These are phyloP conservation scores for Zoroaster sp. DNA, from an alignment of 53 echinoderm and acorn worm species.

Conservation along the genomic window DNA sequence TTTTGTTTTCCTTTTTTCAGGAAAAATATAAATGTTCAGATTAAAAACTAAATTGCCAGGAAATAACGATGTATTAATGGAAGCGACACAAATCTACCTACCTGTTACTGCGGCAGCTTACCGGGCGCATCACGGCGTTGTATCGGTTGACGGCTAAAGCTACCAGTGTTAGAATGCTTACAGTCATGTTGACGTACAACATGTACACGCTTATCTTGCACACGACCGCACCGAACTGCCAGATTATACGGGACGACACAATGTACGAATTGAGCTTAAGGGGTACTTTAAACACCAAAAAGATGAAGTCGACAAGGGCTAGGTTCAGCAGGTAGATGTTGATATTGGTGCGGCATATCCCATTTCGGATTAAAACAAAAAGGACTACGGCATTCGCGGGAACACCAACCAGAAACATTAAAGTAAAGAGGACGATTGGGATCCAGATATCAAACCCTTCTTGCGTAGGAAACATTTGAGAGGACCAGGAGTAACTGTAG, in stretches of 20 bases:
- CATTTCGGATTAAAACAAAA: slow-evolving; percentile 74
- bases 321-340: slow-evolving; percentile 83
- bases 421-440: slow-evolving; percentile 54
- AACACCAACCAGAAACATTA: slow-evolving; percentile 67
- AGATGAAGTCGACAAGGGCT: slow-evolving; percentile 71
- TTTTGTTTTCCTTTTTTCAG: no score
- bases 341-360: slow-evolving; percentile 55
- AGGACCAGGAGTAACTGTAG: not conserved
- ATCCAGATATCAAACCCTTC: slow-evolving; percentile 33
- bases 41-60: no score
- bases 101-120: slow-evolving; percentile 73
- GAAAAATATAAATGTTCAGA: no score
- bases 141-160: slow-evolving; percentile 83
- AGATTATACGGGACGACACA: slow-evolving; percentile 33
- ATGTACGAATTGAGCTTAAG: slow-evolving; percentile 55
- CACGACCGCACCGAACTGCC: slow-evolving; percentile 9
- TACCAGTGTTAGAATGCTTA: slow-evolving; percentile 75
- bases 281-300: slow-evolving; percentile 60
- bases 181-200: slow-evolving; percentile 78
- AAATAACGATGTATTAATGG: no score
- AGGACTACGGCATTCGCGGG: slow-evolving; percentile 79
- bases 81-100: slow-evolving; percentile 44
- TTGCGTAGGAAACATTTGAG: not conserved
- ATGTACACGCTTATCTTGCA: slow-evolving; percentile 65
- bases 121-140: slow-evolving; percentile 90